Evolutionary conservation across 2,113 vertebrate genomes (phyloP).

Genomic region (Paradoxurus hermaphroditus): DNA sequence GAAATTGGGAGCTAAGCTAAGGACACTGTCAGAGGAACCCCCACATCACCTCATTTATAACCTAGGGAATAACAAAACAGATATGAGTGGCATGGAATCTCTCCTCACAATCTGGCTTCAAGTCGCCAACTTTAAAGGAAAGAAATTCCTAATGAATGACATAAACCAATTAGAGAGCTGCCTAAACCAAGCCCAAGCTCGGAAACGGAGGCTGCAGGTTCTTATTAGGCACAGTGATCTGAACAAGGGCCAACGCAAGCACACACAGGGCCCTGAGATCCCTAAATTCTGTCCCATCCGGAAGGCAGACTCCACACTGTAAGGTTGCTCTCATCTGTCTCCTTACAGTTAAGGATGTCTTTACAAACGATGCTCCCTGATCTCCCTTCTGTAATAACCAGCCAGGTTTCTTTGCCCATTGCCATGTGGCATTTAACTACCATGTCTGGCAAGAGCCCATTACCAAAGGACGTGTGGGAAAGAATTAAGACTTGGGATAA

Average conservation of each 20-base stretch:
- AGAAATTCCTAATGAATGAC: constrained; percentile 74
- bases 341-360: neutral
- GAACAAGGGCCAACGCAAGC: constrained; percentile 25
- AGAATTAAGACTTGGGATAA: constrained; percentile 2
- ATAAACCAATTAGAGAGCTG: constrained; percentile 62
- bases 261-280: neutral
- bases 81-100: constrained; percentile 55
- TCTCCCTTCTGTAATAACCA: accelerated
- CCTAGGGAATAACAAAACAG: constrained; percentile 57
- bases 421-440: neutral
- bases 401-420: neutral
- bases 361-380: constrained; percentile 8
- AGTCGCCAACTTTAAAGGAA: constrained; percentile 55
- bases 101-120: constrained; percentile 51
- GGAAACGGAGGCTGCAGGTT: neutral
- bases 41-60: constrained; percentile 63
- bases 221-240: neutral
- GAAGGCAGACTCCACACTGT: neutral
- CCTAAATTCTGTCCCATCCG: neutral
- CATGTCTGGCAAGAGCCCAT: neutral
- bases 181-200: constrained; percentile 45
- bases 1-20: constrained; percentile 42
- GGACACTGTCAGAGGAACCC: constrained; percentile 40
- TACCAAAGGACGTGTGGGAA: neutral
- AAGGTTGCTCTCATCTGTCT: neutral